A percentile compares a stretch with the other conserved stretches of the same genome.
Conservation (phyloP, 2,113 vertebrate species). For the Dolichallabes microphthalmus region DNA sequence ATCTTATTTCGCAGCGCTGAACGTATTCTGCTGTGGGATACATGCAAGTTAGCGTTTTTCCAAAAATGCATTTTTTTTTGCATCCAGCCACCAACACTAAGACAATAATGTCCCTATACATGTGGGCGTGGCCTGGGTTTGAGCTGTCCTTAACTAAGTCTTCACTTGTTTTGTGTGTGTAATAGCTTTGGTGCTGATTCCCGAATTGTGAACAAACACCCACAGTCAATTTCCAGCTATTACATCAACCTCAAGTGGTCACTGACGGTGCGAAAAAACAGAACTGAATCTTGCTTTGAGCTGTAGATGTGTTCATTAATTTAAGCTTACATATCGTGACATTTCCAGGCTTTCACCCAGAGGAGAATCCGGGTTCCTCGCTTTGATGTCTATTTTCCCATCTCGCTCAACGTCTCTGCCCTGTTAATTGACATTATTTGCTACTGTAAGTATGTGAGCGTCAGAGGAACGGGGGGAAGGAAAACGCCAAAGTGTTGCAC, state of each 20-base stretch:
- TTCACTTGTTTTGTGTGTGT: neutral
- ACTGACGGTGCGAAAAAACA: neutral
- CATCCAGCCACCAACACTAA: neutral
- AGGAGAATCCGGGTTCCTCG: neutral
- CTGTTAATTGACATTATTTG: conserved; percentile 45
- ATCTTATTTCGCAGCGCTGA: neutral
- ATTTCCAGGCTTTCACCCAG: neutral
- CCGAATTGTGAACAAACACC: conserved; percentile 8
- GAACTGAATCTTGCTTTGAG: neutral
- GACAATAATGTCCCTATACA: neutral
- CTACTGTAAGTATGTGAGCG: neutral
- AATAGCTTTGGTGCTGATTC: conserved; percentile 25
- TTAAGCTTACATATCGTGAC: neutral
- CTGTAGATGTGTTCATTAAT: neutral
- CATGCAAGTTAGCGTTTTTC: neutral
- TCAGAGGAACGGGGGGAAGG: neutral
- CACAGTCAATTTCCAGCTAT: conserved; percentile 50
- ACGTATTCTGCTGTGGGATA: neutral
- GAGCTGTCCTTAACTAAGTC: too few relatives aligned
- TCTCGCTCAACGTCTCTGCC: neutral
- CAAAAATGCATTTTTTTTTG: neutral
- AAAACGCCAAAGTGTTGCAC: neutral
- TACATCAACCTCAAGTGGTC: conserved; percentile 44
- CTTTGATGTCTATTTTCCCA: conserved; percentile 13
- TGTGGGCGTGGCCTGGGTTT: neutral